Evolutionary conservation across 2,888 invertebrate genomes (phyloP).

Genomic region (Agelastica alni): DNA sequence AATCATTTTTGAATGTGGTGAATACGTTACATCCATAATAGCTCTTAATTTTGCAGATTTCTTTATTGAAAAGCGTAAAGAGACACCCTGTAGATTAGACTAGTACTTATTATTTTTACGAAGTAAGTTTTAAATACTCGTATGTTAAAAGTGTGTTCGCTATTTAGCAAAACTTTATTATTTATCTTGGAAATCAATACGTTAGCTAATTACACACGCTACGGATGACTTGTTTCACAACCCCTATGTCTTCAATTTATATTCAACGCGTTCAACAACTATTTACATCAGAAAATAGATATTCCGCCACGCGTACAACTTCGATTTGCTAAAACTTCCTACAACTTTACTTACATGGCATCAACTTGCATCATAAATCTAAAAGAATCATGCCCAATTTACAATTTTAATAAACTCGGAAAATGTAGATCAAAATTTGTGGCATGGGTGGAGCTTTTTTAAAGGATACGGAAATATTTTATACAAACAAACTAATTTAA

Average conservation of each 20-base stretch:
- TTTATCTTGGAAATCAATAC: too few species aligned
- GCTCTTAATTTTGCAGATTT: too few species aligned
- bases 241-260: neutral
- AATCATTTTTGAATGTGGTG: too few species aligned
- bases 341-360: neutral
- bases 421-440: neutral
- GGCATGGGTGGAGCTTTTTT: neutral
- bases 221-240: too few species aligned
- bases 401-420: neutral
- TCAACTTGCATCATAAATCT: conserved; percentile 2
- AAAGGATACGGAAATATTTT: neutral
- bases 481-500: neutral
- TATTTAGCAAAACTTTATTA: too few species aligned
- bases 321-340: neutral
- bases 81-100: too few species aligned
- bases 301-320: neutral
- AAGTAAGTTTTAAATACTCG: too few species aligned
- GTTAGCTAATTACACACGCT: too few species aligned
- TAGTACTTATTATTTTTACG: too few species aligned
- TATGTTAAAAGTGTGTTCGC: too few species aligned
- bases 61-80: too few species aligned
- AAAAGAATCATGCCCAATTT: neutral
- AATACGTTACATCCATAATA: too few species aligned
- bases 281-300: neutral
- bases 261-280: neutral